Evolutionary conservation across 2,113 vertebrate species (phyloP).

Genomic region (Cephalophus harveyi): DNA sequence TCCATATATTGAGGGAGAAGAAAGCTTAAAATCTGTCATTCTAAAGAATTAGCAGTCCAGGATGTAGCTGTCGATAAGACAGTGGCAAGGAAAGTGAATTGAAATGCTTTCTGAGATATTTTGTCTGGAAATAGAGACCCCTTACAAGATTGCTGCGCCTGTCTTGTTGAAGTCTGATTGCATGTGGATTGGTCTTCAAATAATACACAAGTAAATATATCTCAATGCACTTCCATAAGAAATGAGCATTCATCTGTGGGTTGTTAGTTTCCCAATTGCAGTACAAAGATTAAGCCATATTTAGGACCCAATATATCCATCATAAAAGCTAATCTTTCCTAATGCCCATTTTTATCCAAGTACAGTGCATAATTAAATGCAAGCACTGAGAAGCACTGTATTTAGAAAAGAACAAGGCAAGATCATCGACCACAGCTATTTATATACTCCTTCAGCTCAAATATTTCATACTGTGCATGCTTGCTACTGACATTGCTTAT

Average conservation of each 20-base stretch:
- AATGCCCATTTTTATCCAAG: slow-evolving; percentile 61
- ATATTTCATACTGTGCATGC: slow-evolving; percentile 36
- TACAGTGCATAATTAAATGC: slow-evolving; percentile 65
- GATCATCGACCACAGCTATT: slow-evolving; percentile 65
- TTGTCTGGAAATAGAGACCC: slow-evolving; percentile 7
- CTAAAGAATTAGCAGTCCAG: background rate
- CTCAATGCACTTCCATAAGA: background rate
- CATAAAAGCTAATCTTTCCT: slow-evolving; percentile 61
- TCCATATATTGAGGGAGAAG: background rate
- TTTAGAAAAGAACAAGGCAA: slow-evolving; percentile 64
- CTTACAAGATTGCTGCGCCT: background rate
- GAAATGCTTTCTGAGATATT: background rate
- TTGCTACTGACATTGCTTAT: slow-evolving; percentile 10
- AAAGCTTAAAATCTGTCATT: background rate
- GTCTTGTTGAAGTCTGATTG: slow-evolving; percentile 46
- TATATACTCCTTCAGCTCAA: slow-evolving; percentile 52
- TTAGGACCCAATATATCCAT: slow-evolving; percentile 55
- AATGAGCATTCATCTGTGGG: slow-evolving; percentile 39
- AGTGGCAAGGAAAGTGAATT: background rate
- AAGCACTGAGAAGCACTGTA: slow-evolving; percentile 37
- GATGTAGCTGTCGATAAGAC: background rate
- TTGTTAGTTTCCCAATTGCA: slow-evolving; percentile 45
- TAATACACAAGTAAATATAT: slow-evolving; percentile 44
- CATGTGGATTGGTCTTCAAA: slow-evolving; percentile 27
- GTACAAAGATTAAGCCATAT: slow-evolving; percentile 39